Evolutionary conservation across 2,797 vertebrate species (phyloP).

Genomic region (Rhinella marina): DNA sequence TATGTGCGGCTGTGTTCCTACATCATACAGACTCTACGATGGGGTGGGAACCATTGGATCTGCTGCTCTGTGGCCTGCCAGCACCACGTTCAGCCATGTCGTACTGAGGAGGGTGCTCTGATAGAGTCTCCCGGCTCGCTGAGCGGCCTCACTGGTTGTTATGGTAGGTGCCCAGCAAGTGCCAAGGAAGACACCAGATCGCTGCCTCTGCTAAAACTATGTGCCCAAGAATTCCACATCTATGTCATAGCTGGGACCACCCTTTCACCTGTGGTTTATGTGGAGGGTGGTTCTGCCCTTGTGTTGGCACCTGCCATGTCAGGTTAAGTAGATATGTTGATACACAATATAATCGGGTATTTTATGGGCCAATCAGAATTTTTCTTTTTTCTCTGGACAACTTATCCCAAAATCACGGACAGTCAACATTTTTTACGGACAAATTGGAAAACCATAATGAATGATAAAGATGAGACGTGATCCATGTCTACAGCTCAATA

Average conservation of each 20-base stretch:
- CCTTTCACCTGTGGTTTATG: background rate
- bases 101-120: background rate
- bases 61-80: background rate
- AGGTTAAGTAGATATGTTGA: too few species aligned
- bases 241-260: background rate
- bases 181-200: background rate
- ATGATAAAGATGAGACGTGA: too few species aligned
- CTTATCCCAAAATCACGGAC: too few species aligned
- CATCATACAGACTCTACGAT: background rate
- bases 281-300: background rate
- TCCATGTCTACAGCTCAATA: too few species aligned
- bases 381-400: too few species aligned
- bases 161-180: background rate
- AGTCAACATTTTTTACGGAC: too few species aligned
- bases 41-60: background rate
- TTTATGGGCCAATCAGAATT: too few species aligned
- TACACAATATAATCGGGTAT: too few species aligned
- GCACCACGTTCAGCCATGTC: background rate
- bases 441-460: too few species aligned
- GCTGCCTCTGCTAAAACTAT: background rate
- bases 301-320: too few species aligned
- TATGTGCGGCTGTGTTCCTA: background rate
- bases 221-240: too few species aligned
- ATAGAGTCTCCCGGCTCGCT: background rate
- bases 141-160: background rate